These are phyloP conservation scores for Chrysotoxum bicinctum DNA, from an alignment of 2,888 invertebrate species.

Conservation along the genomic window DNA sequence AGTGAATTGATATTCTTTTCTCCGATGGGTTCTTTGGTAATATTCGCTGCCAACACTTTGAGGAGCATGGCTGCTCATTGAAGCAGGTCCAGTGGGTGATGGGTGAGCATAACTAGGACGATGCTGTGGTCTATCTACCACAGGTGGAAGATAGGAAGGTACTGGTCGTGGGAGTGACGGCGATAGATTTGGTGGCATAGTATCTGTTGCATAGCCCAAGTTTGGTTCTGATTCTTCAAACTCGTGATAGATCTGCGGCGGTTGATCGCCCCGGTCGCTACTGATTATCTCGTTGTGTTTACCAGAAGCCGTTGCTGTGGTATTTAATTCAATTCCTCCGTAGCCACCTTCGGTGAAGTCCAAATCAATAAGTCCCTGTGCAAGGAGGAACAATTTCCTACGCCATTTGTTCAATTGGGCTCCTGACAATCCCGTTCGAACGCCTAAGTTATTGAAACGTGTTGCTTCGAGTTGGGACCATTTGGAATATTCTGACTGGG, in stretches of 20 bases:
- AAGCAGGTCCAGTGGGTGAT: neutral
- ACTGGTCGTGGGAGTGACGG: constrained; percentile 54
- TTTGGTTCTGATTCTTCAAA: constrained; percentile 79
- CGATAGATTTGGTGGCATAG: constrained; percentile 41
- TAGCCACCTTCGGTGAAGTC: constrained; percentile 68
- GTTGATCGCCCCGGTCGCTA: constrained; percentile 81
- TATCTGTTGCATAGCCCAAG: constrained; percentile 74
- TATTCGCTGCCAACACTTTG: constrained; percentile 67
- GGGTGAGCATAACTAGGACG: constrained; percentile 24
- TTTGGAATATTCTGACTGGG: constrained; percentile 73
- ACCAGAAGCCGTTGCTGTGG: constrained; percentile 67
- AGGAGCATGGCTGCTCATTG: neutral
- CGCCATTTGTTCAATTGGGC: constrained; percentile 77
- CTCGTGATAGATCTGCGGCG: constrained; percentile 79
- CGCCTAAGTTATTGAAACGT: constrained; percentile 74
- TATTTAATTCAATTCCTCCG: constrained; percentile 74
- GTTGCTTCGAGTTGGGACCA: constrained; percentile 76
- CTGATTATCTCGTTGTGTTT: constrained; percentile 75
- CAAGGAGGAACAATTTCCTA: constrained; percentile 77
- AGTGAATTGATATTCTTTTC: constrained; percentile 74
- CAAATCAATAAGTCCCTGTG: constrained; percentile 78
- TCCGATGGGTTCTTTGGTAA: constrained; percentile 73
- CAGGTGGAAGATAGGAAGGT: neutral
- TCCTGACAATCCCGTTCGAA: constrained; percentile 74
- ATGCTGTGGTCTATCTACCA: constrained; percentile 3